Percentiles rank a stretch among this genome's conserved stretches.
Conservation (phyloP, 2,797 vertebrate genomes). For the Anguilla obscura region DNA sequence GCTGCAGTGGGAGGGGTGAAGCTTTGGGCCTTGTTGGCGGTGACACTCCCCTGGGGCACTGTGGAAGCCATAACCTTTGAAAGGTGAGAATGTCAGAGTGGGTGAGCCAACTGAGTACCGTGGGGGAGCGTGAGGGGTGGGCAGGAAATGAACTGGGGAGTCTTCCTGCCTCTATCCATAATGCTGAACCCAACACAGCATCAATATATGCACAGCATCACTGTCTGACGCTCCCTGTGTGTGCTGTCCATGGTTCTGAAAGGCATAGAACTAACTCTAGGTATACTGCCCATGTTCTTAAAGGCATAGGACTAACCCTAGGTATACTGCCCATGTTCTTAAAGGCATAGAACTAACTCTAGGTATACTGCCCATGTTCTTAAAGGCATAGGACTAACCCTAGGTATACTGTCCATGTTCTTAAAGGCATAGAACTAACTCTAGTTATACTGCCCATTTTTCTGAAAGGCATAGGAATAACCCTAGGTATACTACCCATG, state of each 20-base stretch:
- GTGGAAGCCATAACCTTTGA: constrained; percentile 14
- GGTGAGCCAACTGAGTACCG: background rate
- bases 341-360: no score
- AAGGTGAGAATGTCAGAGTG: background rate
- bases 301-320: background rate
- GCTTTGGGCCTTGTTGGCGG: background rate
- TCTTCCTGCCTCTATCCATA: background rate
- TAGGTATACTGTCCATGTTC: no score
- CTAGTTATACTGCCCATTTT: background rate
- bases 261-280: background rate
- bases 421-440: no score
- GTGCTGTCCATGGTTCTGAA: background rate
- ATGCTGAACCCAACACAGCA: background rate
- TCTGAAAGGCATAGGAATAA: background rate
- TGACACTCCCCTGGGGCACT: background rate
- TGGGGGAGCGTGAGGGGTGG: background rate
- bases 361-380: background rate
- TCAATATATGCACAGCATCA: background rate
- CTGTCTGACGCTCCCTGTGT: background rate
- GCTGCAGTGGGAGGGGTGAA: background rate
- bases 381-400: background rate
- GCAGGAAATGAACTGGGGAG: background rate
- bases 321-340: no score
- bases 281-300: background rate
- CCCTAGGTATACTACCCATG: no score